A percentile compares a stretch with the other conserved stretches of the same genome.
These are phyloP conservation scores for Anhinga anhinga DNA, from an alignment of 2,113 vertebrate genomes.

Conservation along the genomic window DNA sequence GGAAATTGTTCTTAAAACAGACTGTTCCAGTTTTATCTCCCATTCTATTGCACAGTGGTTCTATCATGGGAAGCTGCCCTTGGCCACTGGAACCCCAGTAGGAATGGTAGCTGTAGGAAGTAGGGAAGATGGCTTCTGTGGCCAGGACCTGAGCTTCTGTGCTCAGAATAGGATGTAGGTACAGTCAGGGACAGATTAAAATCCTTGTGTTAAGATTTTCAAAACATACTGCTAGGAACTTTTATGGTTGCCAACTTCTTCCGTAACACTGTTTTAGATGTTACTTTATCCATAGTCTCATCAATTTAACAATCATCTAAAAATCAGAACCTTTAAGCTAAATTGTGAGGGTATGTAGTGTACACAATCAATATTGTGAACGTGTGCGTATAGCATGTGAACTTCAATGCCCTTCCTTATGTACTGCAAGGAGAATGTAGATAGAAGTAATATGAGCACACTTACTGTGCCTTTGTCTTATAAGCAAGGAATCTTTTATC, in stretches of 20 bases:
- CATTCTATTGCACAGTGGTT: neutral
- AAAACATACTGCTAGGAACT: neutral
- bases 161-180: neutral
- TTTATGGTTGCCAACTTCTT: accelerated
- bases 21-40: neutral
- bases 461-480: neutral
- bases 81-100: accelerated
- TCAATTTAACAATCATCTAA: neutral
- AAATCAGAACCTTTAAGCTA: neutral
- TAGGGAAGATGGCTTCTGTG: neutral
- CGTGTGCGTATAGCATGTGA: neutral
- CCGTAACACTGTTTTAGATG: neutral
- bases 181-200: neutral
- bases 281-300: neutral
- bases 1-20: neutral
- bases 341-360: neutral
- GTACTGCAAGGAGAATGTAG: neutral
- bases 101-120: neutral
- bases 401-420: neutral
- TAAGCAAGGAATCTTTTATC: neutral
- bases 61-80: accelerated
- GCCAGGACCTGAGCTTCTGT: neutral
- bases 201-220: neutral
- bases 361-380: neutral
- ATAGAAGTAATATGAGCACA: neutral